These are phyloP conservation scores for Callithrix jacchus DNA, from an alignment of 2,113 vertebrate species.

Conservation along the genomic window DNA sequence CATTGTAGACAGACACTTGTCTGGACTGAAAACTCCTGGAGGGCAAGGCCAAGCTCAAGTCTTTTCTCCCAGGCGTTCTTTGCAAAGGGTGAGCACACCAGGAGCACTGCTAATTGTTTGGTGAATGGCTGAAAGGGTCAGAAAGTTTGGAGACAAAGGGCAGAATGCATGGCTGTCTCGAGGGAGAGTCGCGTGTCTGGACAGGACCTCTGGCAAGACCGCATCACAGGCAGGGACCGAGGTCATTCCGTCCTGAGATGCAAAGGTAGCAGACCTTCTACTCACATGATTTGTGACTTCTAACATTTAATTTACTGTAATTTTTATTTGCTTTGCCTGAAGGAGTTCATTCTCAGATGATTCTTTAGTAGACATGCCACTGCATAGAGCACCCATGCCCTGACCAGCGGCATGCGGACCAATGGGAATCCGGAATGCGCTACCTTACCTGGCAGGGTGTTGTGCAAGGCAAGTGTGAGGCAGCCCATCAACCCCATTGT, in stretches of 20 bases:
- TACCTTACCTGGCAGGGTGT: too few relatives aligned
- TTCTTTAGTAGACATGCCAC: neutral
- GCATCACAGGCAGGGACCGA: neutral
- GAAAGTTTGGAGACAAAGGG: neutral
- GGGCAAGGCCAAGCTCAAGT: neutral
- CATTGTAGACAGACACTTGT: neutral
- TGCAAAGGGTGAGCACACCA: neutral
- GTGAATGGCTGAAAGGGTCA: rapidly evolving
- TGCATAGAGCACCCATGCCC: too few relatives aligned
- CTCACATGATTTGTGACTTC: neutral
- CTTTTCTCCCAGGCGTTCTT: neutral
- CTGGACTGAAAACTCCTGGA: neutral
- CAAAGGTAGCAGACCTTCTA: neutral
- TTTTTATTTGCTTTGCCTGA: neutral
- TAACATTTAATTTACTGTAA: neutral
- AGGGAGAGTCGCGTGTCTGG: neutral
- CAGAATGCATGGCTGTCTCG: rapidly evolving
- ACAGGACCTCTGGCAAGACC: rapidly evolving
- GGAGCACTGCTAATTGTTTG: neutral
- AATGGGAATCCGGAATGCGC: neutral
- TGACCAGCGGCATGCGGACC: neutral
- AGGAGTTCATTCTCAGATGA: neutral
- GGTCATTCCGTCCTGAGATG: neutral
- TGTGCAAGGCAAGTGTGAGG: neutral
- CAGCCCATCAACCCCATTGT: neutral